Percentiles rank a stretch among this genome's conserved stretches.
Conservation (phyloP, 2,797 vertebrate genomes). For the Centropyge bicolor region DNA sequence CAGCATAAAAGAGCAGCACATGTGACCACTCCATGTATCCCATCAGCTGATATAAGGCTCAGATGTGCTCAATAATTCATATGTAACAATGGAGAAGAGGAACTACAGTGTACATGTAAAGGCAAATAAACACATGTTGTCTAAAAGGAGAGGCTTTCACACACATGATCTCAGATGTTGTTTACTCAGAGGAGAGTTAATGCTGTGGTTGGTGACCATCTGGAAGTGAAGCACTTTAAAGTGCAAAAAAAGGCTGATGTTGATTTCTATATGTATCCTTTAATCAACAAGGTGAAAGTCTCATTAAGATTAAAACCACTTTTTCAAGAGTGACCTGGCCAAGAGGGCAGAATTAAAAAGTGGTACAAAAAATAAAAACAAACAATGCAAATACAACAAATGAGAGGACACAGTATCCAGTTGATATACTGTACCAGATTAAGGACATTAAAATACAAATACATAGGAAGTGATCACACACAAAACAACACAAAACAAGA, state of each 20-base stretch:
- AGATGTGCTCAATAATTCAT: constrained; percentile 36
- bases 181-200: constrained; percentile 6
- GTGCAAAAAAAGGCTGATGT: constrained; percentile 1
- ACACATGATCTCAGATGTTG: not conserved
- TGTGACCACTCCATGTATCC: constrained; percentile 7
- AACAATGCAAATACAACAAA: no score
- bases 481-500: not conserved
- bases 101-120: not conserved
- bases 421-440: no score
- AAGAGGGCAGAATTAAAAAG: no score
- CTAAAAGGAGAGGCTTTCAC: constrained; percentile 6
- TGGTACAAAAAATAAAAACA: no score
- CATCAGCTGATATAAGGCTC: constrained; percentile 4
- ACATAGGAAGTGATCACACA: not conserved
- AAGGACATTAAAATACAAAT: no score
- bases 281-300: no score
- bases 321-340: no score
- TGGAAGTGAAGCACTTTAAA: not conserved
- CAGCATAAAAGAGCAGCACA: constrained; percentile 33
- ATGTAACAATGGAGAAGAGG: not conserved
- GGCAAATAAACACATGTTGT: not conserved
- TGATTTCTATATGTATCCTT: not conserved
- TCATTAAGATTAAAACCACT: no score
- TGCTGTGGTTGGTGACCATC: constrained; percentile 4
- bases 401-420: no score